phyloP scores from a whole-genome alignment of 1,140 invertebrate genomes.

The Telenomus remus region DNA sequence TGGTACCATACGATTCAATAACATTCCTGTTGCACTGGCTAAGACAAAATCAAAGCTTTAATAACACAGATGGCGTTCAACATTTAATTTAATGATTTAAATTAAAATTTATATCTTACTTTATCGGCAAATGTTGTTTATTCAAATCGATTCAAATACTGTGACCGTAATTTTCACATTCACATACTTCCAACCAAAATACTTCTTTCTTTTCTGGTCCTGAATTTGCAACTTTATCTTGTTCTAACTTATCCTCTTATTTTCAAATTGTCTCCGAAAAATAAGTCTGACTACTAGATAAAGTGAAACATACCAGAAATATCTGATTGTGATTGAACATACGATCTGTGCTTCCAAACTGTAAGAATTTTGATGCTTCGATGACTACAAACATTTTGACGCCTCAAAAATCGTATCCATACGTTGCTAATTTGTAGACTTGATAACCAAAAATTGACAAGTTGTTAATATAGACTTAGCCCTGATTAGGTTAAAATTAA shows the following conservation, averaged over 20 bases:
- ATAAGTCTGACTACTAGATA: constrained; percentile 4
- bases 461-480: not conserved
- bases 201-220: too few relatives aligned
- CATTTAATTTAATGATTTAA: too few relatives aligned
- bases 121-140: too few relatives aligned
- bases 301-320: not conserved
- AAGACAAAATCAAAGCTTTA: too few relatives aligned
- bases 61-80: too few relatives aligned
- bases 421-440: not conserved
- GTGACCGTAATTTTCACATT: too few relatives aligned
- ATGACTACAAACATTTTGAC: not conserved
- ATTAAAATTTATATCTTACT: too few relatives aligned
- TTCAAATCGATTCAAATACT: too few relatives aligned
- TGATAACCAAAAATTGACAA: not conserved
- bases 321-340: constrained; percentile 2
- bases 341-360: constrained; percentile 13
- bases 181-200: too few relatives aligned
- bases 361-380: constrained; percentile 1
- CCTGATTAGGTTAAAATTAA: not conserved
- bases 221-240: too few relatives aligned
- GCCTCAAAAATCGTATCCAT: not conserved
- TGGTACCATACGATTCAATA: not conserved
- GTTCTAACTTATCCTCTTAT: too few relatives aligned
- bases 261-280: not conserved
- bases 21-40: too few relatives aligned